Evolutionary conservation across 2,113 vertebrate species (phyloP).

Genomic region (Ploceus nigricollis): DNA sequence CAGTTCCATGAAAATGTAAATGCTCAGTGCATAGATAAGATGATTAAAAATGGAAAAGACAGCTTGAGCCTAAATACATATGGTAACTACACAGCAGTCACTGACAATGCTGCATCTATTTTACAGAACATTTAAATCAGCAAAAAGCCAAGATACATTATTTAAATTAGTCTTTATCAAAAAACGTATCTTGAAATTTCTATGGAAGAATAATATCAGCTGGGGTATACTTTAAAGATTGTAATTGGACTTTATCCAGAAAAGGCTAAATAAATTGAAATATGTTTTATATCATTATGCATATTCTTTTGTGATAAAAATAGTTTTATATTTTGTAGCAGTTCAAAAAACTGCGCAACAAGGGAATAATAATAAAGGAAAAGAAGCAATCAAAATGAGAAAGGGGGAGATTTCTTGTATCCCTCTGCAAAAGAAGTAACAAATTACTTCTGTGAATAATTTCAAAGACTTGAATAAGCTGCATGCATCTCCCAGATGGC

Average conservation of each 20-base stretch:
- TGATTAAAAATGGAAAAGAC: slow-evolving; percentile 13
- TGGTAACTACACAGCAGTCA: background rate
- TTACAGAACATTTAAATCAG: slow-evolving; percentile 38
- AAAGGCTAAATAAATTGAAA: slow-evolving; percentile 71
- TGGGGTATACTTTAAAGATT: slow-evolving; percentile 58
- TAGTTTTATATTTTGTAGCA: slow-evolving; percentile 49
- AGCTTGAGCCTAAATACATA: background rate
- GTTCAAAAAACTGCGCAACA: slow-evolving; percentile 49
- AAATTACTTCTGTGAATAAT: slow-evolving; percentile 61
- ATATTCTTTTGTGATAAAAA: slow-evolving; percentile 69
- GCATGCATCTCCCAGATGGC: slow-evolving; percentile 24
- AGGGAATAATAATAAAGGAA: slow-evolving; percentile 59
- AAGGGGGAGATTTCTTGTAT: slow-evolving; percentile 42
- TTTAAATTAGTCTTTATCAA: slow-evolving; percentile 59
- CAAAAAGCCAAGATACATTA: slow-evolving; percentile 2
- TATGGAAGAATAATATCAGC: slow-evolving; percentile 36
- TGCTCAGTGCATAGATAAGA: background rate
- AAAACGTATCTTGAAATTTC: slow-evolving; percentile 59
- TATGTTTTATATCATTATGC: slow-evolving; percentile 66
- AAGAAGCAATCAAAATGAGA: slow-evolving; percentile 62
- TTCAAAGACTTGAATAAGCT: slow-evolving; percentile 60
- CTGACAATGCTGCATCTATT: slow-evolving; percentile 11
- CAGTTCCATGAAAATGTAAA: background rate
- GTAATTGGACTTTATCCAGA: slow-evolving; percentile 68
- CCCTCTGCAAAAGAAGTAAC: slow-evolving; percentile 48